phyloP scores from a whole-genome alignment of 1,140 invertebrate species.

The Capitella teleta region DNA sequence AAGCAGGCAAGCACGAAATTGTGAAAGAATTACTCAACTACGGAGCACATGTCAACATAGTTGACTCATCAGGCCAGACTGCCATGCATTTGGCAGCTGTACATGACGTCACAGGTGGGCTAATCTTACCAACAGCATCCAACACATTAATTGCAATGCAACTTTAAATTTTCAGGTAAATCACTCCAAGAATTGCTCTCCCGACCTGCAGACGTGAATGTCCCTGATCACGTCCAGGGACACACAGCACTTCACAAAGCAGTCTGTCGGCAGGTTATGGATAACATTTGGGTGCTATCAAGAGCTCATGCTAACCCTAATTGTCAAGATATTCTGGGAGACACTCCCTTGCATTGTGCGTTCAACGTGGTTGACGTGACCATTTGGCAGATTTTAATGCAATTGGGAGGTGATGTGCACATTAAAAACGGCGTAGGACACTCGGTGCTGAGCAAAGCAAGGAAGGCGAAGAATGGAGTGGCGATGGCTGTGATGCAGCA shows the following conservation, averaged over 20 bases:
- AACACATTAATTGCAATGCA: background rate
- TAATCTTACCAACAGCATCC: background rate
- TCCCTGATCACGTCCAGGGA: background rate
- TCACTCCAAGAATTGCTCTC: background rate
- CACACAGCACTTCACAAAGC: slow-evolving; percentile 3
- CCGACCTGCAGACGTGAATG: background rate
- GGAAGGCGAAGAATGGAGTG: background rate
- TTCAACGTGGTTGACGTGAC: background rate
- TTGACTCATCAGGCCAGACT: background rate
- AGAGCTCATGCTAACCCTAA: background rate
- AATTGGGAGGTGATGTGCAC: background rate
- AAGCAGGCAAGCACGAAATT: background rate
- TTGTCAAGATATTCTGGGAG: background rate
- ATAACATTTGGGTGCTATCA: slow-evolving; percentile 3
- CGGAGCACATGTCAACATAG: slow-evolving; percentile 1
- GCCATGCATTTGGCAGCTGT: slow-evolving; percentile 1
- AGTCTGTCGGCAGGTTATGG: background rate
- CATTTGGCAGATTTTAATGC: background rate
- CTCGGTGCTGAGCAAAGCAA: background rate
- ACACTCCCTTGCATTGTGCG: background rate
- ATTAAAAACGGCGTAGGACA: background rate
- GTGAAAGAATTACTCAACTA: background rate
- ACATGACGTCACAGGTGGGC: background rate
- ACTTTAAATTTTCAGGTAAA: background rate
- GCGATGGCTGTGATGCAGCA: slow-evolving; percentile 1